Evolutionary conservation across 2,888 invertebrate genomes (phyloP).

Genomic region (Chorisops tibialis): DNA sequence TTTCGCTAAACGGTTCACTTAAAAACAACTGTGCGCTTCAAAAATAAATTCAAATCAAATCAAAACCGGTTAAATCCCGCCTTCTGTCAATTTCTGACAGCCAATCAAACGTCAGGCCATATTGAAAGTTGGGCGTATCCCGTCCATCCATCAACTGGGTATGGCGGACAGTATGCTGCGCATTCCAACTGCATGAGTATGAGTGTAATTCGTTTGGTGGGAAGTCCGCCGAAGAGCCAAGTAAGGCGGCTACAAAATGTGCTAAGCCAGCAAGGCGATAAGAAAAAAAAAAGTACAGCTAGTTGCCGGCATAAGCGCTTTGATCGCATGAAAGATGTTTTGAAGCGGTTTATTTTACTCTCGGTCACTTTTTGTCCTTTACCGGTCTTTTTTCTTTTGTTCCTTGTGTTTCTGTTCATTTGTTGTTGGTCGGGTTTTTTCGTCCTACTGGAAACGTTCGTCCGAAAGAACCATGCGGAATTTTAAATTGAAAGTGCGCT

Average conservation of each 20-base stretch:
- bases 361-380: background rate
- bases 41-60: background rate
- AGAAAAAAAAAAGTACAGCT: slow-evolving; percentile 36
- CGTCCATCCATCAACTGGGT: slow-evolving; percentile 29
- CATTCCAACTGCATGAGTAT: background rate
- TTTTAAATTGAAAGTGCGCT: slow-evolving; percentile 36
- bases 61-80: slow-evolving; percentile 34
- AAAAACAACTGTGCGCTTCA: slow-evolving; percentile 1
- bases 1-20: background rate
- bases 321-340: slow-evolving; percentile 31
- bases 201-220: background rate
- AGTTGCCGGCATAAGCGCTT: slow-evolving; percentile 38
- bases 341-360: background rate
- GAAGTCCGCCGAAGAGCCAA: background rate
- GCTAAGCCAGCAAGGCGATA: background rate
- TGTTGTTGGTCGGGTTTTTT: background rate
- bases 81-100: slow-evolving; percentile 34
- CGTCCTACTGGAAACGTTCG: background rate
- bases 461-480: slow-evolving; percentile 25
- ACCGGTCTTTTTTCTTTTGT: background rate
- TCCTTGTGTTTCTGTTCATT: background rate
- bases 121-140: slow-evolving; percentile 44
- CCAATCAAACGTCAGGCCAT: slow-evolving; percentile 46
- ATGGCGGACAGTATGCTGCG: background rate
- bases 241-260: background rate